Evolutionary conservation across 2,888 invertebrate genomes (phyloP), one percentile per base, ranked within the genome.

Genomic region (Drosophila yooni): DNA sequence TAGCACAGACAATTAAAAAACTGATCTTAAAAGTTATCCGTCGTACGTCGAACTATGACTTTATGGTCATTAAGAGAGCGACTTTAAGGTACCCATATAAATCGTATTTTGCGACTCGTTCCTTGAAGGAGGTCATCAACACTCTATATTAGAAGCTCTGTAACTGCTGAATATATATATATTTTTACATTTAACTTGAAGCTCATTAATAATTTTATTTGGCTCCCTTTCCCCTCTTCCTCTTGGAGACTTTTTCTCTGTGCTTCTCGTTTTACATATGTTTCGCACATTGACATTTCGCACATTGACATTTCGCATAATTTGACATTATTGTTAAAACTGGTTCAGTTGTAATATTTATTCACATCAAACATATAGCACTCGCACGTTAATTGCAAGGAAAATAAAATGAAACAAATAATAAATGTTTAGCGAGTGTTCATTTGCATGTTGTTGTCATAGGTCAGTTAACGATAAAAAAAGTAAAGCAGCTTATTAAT

Each of bases 391-490:
- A 15, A 21, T 43, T 29, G 15, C 13, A 21, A 13, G 3, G 13
- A 1, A 43, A 43, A 21, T 43, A 21, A 43, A 13, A 21, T 13
- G 8, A 46, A 56, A 0, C 7, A 15, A 59, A 48, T 15, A 29
- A 38, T 5, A 43, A 31, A 31, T 18, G 29, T 34, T 29, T 21
- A n/a, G n/a, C 15, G 11, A 6, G n/a, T 51, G 48, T 27, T 50
- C n/a, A 34, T 34, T 21, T 51, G 27, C 15, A 29, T 48, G 6
- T 11, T n/a, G 11, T 60, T 60, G 36, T 1, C 21, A 36, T 51
- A 29, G 60, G 60, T 51, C 36, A 51, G 60, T 60, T 29, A 36
- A n/a, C 18, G 29, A 7, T 33, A 10, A 36, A 29, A 15, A 15
- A n/a, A 36, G n/a, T n/a, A 60, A 50, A n/a, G 21, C 29, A 34